Evolutionary conservation across 37 sponge, comb jelly and placozoan genomes (phyloP).

Genomic region (Corticium candelabrum): DNA sequence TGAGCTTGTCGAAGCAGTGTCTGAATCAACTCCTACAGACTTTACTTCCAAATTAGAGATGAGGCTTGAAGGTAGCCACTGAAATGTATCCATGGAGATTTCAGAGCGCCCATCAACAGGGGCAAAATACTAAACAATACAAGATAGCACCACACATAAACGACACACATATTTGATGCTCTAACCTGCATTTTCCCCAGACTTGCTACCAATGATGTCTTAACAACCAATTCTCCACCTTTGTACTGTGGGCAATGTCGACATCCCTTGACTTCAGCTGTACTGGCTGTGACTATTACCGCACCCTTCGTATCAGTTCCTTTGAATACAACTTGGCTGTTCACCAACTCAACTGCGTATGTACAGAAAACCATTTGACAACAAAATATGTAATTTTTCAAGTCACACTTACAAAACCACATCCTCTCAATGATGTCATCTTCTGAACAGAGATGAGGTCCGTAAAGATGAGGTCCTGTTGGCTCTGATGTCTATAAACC

Average conservation of each 20-base stretch:
- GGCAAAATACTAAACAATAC: conserved; percentile 43
- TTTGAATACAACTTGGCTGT: conserved; percentile 71
- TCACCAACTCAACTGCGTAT: conserved; percentile 50
- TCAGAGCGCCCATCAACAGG: conserved; percentile 12
- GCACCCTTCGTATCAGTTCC: conserved; percentile 59
- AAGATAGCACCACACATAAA: not conserved
- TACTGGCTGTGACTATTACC: conserved; percentile 49
- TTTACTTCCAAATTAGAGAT: no score
- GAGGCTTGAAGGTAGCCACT: not conserved
- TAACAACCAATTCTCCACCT: conserved; percentile 52
- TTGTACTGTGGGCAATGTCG: conserved; percentile 52
- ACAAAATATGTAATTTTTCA: not conserved
- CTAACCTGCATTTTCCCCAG: conserved; percentile 61
- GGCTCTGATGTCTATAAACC: no score
- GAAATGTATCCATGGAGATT: not conserved
- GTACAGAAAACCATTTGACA: not conserved
- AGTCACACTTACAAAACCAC: not conserved
- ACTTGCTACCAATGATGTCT: conserved; percentile 58
- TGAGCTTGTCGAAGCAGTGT: not conserved
- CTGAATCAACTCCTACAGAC: no score
- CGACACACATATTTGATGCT: not conserved
- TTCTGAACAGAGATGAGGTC: not conserved
- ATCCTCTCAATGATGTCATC: not conserved
- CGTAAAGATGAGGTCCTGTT: not conserved
- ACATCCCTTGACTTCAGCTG: conserved; percentile 51